These are phyloP conservation scores for Cydia splendana DNA, from an alignment of 1,140 invertebrate species.

Conservation along the genomic window DNA sequence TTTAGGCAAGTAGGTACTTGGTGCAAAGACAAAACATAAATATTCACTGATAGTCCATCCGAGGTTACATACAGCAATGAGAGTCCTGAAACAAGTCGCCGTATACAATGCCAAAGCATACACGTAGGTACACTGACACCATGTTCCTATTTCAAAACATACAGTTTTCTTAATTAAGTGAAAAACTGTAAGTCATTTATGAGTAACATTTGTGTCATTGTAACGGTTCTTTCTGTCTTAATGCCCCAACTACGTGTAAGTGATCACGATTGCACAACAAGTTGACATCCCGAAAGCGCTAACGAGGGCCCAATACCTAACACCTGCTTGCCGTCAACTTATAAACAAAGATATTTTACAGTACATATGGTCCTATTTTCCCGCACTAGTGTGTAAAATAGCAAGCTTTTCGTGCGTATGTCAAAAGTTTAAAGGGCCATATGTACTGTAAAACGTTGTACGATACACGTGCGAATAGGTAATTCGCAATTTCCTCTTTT, in stretches of 20 bases:
- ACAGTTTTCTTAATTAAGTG: conserved; percentile 29
- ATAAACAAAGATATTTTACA: no score
- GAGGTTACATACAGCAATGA: background rate
- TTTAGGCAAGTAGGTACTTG: no score
- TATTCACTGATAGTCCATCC: background rate
- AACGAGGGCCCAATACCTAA: background rate
- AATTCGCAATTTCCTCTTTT: no score
- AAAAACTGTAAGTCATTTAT: conserved; percentile 19
- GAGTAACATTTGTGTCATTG: background rate
- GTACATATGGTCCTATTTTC: no score
- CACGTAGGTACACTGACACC: background rate
- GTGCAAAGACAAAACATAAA: no score
- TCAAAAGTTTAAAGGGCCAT: no score
- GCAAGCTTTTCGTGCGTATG: no score
- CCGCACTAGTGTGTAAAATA: no score
- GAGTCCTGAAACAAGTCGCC: conserved; percentile 38
- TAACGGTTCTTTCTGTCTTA: conserved; percentile 19
- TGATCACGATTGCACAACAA: conserved; percentile 40
- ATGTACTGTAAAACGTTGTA: no score
- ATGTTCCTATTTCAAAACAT: conserved; percentile 1
- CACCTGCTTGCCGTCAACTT: background rate
- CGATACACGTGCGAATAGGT: no score
- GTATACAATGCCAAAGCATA: conserved; percentile 49
- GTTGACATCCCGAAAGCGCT: conserved; percentile 34
- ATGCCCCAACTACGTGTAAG: conserved; percentile 4